Percentiles rank a stretch among this genome's conserved stretches.
These are phyloP conservation scores for Lordiphosa fenestrarum DNA, from an alignment of 2,888 invertebrate species.

Conservation along the genomic window DNA sequence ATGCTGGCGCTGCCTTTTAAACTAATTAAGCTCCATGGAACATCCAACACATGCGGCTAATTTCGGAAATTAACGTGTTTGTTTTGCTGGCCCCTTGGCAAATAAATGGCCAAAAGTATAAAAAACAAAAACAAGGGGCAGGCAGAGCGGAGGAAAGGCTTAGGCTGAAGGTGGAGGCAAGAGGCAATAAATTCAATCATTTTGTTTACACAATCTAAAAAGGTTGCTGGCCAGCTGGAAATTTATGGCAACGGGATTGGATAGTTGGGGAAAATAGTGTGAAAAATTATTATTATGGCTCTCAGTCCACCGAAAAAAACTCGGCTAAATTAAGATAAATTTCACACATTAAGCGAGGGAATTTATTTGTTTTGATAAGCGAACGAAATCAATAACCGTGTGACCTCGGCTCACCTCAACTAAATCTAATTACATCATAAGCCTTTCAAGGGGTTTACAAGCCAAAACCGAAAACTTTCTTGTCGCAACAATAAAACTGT, in stretches of 20 bases:
- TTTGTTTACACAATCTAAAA: conserved; percentile 53
- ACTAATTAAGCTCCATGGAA: conserved; percentile 58
- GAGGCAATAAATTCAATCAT: conserved; percentile 63
- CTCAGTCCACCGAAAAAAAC: conserved; percentile 10
- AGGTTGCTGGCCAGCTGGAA: conserved; percentile 21
- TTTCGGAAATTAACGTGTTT: conserved; percentile 63
- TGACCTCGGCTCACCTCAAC: conserved; percentile 5
- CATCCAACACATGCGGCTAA: conserved; percentile 41
- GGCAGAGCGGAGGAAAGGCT: conserved; percentile 22
- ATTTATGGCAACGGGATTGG: conserved; percentile 36
- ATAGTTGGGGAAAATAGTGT: conserved; percentile 41
- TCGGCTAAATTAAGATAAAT: conserved; percentile 61
- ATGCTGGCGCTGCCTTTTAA: conserved; percentile 54
- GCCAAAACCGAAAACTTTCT: conserved; percentile 32
- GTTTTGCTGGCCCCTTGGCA: conserved; percentile 53
- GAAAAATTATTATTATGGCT: conserved; percentile 43
- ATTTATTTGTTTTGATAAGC: conserved; percentile 61
- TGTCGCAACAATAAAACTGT: conserved; percentile 38
- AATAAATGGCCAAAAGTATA: conserved; percentile 51
- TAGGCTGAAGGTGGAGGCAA: conserved; percentile 19
- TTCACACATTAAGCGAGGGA: conserved; percentile 34
- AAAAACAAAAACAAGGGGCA: conserved; percentile 8
- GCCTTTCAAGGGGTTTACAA: conserved; percentile 23
- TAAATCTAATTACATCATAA: conserved; percentile 51
- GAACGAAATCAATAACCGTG: conserved; percentile 1